Percentiles rank a stretch among this genome's conserved stretches.
Conservation (phyloP, 2,797 vertebrate species). For the Acipenser oxyrinchus region DNA sequence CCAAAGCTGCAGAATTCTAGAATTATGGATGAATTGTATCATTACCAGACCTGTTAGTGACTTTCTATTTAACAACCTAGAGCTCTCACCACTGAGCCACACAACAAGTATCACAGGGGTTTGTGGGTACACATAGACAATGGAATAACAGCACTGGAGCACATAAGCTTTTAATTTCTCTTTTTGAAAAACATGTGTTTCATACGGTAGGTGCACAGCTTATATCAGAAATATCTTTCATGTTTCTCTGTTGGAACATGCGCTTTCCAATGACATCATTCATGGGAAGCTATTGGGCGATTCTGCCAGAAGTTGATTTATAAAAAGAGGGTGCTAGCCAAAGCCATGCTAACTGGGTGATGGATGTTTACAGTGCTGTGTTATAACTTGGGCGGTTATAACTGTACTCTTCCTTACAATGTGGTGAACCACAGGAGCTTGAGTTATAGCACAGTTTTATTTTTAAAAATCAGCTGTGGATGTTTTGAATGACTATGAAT, state of each 20-base stretch:
- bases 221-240: background rate
- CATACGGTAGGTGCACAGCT: background rate
- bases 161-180: no score
- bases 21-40: no score
- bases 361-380: constrained; percentile 14
- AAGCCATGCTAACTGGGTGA: constrained; percentile 15
- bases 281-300: background rate
- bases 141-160: no score
- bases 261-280: background rate
- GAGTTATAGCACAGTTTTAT: constrained; percentile 5
- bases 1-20: no score
- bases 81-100: no score
- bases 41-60: no score
- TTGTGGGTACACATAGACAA: no score
- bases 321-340: constrained; percentile 5
- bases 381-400: constrained; percentile 7
- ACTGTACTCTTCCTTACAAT: constrained; percentile 2
- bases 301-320: background rate
- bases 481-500: constrained; percentile 10
- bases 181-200: background rate
- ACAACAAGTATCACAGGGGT: no score
- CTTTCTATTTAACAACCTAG: no score
- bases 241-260: background rate
- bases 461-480: constrained; percentile 13
- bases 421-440: constrained; percentile 1